Evolutionary conservation across 2,113 vertebrate species (phyloP), one percentile per base, ranked within the genome.

Genomic region (Cromileptes altivelis): DNA sequence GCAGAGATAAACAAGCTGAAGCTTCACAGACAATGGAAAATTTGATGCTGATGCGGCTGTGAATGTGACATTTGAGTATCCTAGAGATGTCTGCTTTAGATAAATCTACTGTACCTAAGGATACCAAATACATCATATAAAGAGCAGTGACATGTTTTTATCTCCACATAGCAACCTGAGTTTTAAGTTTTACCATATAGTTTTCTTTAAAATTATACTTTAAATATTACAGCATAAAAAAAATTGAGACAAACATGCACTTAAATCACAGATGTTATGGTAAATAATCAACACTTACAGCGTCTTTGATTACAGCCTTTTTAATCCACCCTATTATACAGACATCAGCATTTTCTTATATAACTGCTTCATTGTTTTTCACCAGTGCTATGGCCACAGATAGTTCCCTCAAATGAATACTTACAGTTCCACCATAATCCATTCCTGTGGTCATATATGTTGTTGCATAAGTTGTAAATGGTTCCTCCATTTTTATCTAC

Each of bases 1-100:
- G 52, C 82, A 82, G 19, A 94, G 94, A 95, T 94, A 94, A 88
- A 84, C n/a, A 30, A 14, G 47, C 9, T 0, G 55, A 45, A 11
- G 3, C 45, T 82, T 52, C 25, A 57, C 37, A 73, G 62, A 75
- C 78, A 72, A 55, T 88, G 89, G 89, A 94, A 94, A 89, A 57
- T 82, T 5, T 83, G 50, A 84, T 52, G 75, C 68, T 0, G 25
- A 63, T 75, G 10, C 45, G 13, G 47, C 10, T 80, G 10, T 11
- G 58, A 63, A 12, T 67, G 53, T 78, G 27, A 8, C 78, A 77
- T 81, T 82, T 82, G 18, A 33, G n/a, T 25, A 52, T 49, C 8
- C 1, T 33, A 33, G 27, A 90, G 72, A 84, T 85, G 67, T 87
- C 65, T 73, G 57, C 19, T 14, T 80, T 13, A 73, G 74, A 88